Percentiles rank a stretch among this genome's conserved stretches.
Conservation (phyloP, 2,888 invertebrate species). For the Beris morrisii region DNA sequence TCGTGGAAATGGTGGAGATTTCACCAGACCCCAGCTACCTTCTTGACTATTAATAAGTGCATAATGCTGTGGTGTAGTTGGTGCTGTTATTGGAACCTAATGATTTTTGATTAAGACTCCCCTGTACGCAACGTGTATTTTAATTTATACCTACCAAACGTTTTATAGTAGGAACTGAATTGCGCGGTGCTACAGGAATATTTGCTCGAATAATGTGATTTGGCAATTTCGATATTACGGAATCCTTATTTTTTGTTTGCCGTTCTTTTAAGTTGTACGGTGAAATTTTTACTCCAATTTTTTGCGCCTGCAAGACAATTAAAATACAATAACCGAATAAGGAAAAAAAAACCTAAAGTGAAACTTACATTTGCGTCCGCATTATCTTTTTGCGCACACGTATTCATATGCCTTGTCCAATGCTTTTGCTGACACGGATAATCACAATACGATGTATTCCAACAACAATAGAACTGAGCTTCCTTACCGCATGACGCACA, state of each 20-base stretch:
- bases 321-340: background rate
- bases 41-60: slow-evolving; percentile 44
- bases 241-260: slow-evolving; percentile 29
- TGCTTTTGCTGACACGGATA: slow-evolving; percentile 84
- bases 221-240: slow-evolving; percentile 15
- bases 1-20: slow-evolving; percentile 32
- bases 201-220: slow-evolving; percentile 26
- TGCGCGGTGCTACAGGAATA: slow-evolving; percentile 27
- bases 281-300: slow-evolving; percentile 35
- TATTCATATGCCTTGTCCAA: slow-evolving; percentile 72
- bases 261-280: slow-evolving; percentile 34
- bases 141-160: slow-evolving; percentile 46
- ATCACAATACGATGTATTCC: slow-evolving; percentile 95
- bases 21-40: slow-evolving; percentile 45
- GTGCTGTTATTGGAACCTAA: slow-evolving; percentile 47
- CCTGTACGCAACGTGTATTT: background rate
- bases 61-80: slow-evolving; percentile 13
- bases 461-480: slow-evolving; percentile 92
- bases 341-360: background rate
- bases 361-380: slow-evolving; percentile 34
- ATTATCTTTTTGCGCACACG: slow-evolving; percentile 46
- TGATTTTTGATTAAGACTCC: slow-evolving; percentile 1
- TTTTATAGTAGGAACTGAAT: slow-evolving; percentile 44
- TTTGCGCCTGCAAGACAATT: slow-evolving; percentile 26
- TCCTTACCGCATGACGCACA: slow-evolving; percentile 86